A percentile compares a stretch with the other conserved stretches of the same genome.
phyloP scores from a whole-genome alignment of 2,797 vertebrate genomes.

The Platyrinchus mystaceus region DNA sequence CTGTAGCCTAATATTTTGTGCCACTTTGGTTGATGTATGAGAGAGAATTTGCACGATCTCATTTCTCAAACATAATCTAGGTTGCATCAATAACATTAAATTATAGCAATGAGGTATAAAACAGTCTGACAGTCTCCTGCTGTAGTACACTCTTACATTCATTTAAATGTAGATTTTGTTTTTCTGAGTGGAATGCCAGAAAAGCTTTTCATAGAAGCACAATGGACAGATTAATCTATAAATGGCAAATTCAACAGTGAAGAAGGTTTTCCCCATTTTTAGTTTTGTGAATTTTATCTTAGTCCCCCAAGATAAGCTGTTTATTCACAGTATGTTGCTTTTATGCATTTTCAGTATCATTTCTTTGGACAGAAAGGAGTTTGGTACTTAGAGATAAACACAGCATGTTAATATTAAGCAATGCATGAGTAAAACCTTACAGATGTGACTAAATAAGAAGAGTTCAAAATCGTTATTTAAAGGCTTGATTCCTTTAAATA shows the following conservation, averaged over 20 bases:
- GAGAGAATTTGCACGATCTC: slow-evolving; percentile 41
- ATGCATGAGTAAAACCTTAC: slow-evolving; percentile 35
- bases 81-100: slow-evolving; percentile 65
- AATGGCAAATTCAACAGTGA: slow-evolving; percentile 68
- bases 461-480: background rate
- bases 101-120: slow-evolving; percentile 67
- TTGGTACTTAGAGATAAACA: slow-evolving; percentile 68
- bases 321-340: slow-evolving; percentile 72
- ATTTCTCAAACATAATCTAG: slow-evolving; percentile 65
- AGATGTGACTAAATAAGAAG: slow-evolving; percentile 19
- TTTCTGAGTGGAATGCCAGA: slow-evolving; percentile 71
- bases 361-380: slow-evolving; percentile 50
- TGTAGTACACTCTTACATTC: slow-evolving; percentile 67
- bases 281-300: slow-evolving; percentile 69
- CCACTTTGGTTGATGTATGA: slow-evolving; percentile 32
- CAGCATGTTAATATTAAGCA: slow-evolving; percentile 42
- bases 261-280: slow-evolving; percentile 66
- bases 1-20: slow-evolving; percentile 37
- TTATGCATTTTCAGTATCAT: slow-evolving; percentile 62
- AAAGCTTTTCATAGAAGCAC: slow-evolving; percentile 68
- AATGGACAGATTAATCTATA: slow-evolving; percentile 75
- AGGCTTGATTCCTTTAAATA: background rate
- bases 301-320: slow-evolving; percentile 72
- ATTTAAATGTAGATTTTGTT: slow-evolving; percentile 77
- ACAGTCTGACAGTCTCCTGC: slow-evolving; percentile 61